Percentiles rank a stretch among this genome's conserved stretches.
These are phyloP conservation scores for Syndactyla subalaris DNA, from an alignment of 2,797 vertebrate genomes.

Conservation along the genomic window DNA sequence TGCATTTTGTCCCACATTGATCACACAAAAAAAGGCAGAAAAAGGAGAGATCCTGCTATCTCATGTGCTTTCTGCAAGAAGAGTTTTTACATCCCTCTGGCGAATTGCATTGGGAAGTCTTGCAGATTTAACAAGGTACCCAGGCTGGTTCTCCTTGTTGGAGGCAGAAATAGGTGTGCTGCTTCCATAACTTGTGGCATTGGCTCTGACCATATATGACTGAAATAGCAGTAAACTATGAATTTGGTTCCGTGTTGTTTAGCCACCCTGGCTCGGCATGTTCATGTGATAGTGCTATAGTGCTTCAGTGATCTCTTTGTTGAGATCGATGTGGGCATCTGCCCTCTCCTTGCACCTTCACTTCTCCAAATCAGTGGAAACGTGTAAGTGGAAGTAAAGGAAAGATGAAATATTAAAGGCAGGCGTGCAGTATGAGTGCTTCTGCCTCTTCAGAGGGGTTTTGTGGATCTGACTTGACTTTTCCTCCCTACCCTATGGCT, in stretches of 20 bases:
- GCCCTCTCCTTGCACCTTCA: background rate
- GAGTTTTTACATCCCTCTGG: background rate
- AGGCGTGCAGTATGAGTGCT: background rate
- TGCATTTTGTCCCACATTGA: background rate
- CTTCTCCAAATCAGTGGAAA: background rate
- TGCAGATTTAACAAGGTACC: background rate
- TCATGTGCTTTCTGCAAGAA: background rate
- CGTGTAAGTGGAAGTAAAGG: background rate
- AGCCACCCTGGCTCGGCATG: background rate
- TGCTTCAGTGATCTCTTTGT: background rate
- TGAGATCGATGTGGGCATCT: background rate
- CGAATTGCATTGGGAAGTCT: background rate
- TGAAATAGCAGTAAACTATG: background rate
- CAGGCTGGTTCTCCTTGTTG: background rate
- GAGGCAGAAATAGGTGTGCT: background rate
- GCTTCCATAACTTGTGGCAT: background rate
- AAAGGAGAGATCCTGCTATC: background rate
- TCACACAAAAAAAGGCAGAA: background rate
- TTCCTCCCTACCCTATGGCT: background rate
- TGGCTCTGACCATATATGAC: background rate
- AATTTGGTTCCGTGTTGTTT: background rate
- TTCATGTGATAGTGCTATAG: background rate
- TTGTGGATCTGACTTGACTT: background rate
- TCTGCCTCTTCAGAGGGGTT: background rate
- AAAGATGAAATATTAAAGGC: conserved; percentile 36